Conservation (phyloP, 2,888 invertebrate species). For the Fissipunctia ypsillon region DNA sequence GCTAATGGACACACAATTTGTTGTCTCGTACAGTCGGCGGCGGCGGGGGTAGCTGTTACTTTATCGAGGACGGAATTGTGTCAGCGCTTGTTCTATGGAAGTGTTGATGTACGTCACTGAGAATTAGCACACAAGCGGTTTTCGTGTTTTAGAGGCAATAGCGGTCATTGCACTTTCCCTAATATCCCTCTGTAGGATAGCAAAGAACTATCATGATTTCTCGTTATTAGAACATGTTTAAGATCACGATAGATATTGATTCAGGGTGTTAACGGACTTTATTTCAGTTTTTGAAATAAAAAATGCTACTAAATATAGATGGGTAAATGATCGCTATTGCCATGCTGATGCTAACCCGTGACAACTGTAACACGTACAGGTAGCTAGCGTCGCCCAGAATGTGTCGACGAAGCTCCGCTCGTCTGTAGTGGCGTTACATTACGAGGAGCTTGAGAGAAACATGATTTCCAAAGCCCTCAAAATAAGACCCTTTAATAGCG, state of each 20-base stretch:
- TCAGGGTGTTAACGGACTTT: not conserved
- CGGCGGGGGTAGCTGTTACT: not conserved
- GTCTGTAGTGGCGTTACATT: no score
- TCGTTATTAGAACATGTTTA: not conserved
- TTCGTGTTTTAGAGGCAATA: not conserved
- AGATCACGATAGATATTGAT: not conserved
- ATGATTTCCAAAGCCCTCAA: no score
- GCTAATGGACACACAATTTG: conserved; percentile 12
- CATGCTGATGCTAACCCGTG: not conserved
- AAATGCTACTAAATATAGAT: not conserved
- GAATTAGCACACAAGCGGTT: not conserved
- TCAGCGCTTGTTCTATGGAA: not conserved
- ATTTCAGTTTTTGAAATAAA: not conserved
- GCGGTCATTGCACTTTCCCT: not conserved
- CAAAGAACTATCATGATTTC: not conserved
- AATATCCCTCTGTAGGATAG: not conserved
- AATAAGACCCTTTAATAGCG: no score
- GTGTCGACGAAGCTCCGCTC: not conserved
- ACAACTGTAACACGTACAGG: not conserved
- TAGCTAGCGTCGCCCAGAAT: not conserved
- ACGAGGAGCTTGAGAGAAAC: no score
- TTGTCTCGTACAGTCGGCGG: not conserved
- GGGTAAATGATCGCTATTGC: not conserved
- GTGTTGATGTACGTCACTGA: not conserved
- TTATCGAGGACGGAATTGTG: not conserved